phyloP scores from a whole-genome alignment of 2,888 invertebrate genomes.

The Allygus modestus region DNA sequence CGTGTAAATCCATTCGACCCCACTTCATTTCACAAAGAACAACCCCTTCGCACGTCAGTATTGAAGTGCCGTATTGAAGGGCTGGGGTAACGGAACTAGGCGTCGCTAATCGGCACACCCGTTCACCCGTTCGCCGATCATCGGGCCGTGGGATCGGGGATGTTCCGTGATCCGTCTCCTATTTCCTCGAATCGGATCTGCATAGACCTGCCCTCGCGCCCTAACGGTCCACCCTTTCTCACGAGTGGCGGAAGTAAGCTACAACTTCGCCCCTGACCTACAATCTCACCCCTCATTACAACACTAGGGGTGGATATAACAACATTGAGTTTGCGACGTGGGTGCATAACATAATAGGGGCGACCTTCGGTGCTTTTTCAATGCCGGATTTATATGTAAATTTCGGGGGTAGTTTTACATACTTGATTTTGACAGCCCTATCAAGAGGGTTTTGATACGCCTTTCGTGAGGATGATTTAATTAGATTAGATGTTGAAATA shows the following conservation, averaged over 20 bases:
- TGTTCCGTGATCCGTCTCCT: slow-evolving; percentile 38
- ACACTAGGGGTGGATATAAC: slow-evolving; percentile 38
- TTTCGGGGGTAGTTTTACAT: slow-evolving; percentile 15
- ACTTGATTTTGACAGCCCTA: slow-evolving; percentile 5
- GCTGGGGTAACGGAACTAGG: not conserved
- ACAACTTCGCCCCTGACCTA: slow-evolving; percentile 34
- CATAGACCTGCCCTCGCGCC: slow-evolving; percentile 53
- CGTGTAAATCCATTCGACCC: slow-evolving; percentile 25
- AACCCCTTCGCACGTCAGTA: slow-evolving; percentile 18
- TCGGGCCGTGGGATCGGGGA: slow-evolving; percentile 23
- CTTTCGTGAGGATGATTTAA: not conserved
- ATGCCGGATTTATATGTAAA: slow-evolving; percentile 32
- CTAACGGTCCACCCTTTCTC: slow-evolving; percentile 51
- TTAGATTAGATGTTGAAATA: not conserved
- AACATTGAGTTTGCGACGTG: slow-evolving; percentile 43
- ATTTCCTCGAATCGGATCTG: slow-evolving; percentile 56
- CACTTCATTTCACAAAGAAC: slow-evolving; percentile 13
- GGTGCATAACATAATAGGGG: not conserved
- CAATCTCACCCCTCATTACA: slow-evolving; percentile 17
- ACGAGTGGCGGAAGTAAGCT: slow-evolving; percentile 54
- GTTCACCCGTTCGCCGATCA: slow-evolving; percentile 16
- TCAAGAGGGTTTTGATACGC: too few relatives aligned
- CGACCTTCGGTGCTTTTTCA: slow-evolving; percentile 15
- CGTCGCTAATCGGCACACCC: slow-evolving; percentile 21
- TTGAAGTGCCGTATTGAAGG: slow-evolving; percentile 16